Percentiles rank a stretch among this genome's conserved stretches.
Evolutionary conservation across 1,140 invertebrate species (phyloP).

Genomic region (Dreissena rostriformis): DNA sequence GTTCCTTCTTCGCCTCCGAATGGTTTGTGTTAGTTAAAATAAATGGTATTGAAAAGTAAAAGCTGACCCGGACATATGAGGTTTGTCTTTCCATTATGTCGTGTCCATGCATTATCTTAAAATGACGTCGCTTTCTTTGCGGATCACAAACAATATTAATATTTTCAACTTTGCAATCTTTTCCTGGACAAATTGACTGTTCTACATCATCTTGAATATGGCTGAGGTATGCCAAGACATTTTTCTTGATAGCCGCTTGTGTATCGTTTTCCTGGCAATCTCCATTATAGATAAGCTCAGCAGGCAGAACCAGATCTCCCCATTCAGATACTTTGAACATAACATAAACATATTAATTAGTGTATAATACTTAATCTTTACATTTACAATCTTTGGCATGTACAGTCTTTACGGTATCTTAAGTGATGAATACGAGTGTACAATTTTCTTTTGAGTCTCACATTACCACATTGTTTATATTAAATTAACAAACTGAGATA

Average conservation of each 20-base stretch:
- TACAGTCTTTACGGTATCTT: no score
- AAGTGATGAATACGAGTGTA: no score
- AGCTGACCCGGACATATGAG: neutral
- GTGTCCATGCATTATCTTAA: neutral
- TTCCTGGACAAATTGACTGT: slow-evolving; percentile 16
- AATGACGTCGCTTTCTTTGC: no score
- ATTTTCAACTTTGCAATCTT: slow-evolving; percentile 13
- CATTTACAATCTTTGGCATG: no score
- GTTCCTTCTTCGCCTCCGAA: no score
- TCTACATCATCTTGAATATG: slow-evolving; percentile 6
- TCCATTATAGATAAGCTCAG: slow-evolving; percentile 14
- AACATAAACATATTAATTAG: no score
- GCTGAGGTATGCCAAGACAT: slow-evolving; percentile 8
- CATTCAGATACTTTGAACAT: no score
- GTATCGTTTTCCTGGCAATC: slow-evolving; percentile 6
- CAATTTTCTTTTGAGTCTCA: no score
- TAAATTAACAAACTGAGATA: no score
- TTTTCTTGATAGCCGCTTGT: neutral
- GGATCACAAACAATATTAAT: neutral
- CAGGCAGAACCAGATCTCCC: neutral
- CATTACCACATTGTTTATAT: no score
- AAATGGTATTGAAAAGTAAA: neutral
- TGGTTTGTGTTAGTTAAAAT: neutral
- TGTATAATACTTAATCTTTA: no score
- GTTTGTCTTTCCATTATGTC: neutral